Evolutionary conservation across 2,888 invertebrate genomes (phyloP).

Genomic region (Rambutsinella grinnellia): DNA sequence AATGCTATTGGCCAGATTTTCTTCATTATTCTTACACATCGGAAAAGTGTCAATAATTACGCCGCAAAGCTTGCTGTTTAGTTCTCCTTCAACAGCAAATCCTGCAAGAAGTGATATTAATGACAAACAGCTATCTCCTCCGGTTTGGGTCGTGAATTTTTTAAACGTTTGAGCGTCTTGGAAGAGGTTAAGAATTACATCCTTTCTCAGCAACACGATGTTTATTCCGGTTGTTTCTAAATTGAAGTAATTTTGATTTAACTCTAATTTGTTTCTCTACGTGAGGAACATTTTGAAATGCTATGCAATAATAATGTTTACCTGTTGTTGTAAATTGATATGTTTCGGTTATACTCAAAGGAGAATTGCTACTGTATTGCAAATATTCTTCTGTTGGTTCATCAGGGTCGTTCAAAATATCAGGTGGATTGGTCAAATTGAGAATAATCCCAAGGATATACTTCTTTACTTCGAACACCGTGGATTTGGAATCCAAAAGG

Average conservation of each 20-base stretch:
- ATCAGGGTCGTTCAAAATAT: conserved; percentile 22
- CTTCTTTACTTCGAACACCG: conserved; percentile 55
- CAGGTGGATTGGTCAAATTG: conserved; percentile 46
- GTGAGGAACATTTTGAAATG: too few species aligned
- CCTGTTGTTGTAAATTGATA: conserved; percentile 40
- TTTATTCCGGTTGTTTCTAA: conserved; percentile 48
- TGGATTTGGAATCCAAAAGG: conserved; percentile 29
- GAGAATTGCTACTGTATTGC: conserved; percentile 25
- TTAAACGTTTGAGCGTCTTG: conserved; percentile 49
- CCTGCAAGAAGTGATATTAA: conserved; percentile 51
- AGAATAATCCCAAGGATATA: conserved; percentile 54
- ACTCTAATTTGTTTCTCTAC: too few species aligned
- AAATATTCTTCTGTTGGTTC: conserved; percentile 11
- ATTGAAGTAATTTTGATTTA: too few species aligned
- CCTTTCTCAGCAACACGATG: conserved; percentile 46
- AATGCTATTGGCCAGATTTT: conserved; percentile 56
- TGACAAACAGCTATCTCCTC: conserved; percentile 38
- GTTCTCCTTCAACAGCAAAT: conserved; percentile 31
- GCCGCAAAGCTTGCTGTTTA: conserved; percentile 41
- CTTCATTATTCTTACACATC: conserved; percentile 56
- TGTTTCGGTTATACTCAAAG: conserved; percentile 23
- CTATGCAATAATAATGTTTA: too few species aligned
- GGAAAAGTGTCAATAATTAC: conserved; percentile 56
- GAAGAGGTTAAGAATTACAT: conserved; percentile 53
- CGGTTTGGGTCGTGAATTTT: conserved; percentile 36